Percentiles rank a stretch among this genome's conserved stretches.
Conservation (phyloP, 2,888 invertebrate species). For the Scaptomyza parva region DNA sequence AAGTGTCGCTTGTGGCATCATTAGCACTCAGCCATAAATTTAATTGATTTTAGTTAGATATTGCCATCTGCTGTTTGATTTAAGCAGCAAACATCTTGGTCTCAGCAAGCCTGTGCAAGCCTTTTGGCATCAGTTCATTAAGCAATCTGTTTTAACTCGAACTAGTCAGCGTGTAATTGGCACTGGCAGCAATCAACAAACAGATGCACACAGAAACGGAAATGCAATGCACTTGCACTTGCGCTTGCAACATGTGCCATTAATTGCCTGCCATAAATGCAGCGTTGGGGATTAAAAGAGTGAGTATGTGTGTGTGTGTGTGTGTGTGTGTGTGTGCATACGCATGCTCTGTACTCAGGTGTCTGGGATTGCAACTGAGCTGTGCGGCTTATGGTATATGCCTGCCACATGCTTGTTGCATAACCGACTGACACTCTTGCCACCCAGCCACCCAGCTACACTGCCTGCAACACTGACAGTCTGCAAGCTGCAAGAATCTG, state of each 20-base stretch:
- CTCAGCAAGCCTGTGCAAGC: not conserved
- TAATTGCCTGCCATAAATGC: conserved; percentile 63
- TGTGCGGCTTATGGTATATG: conserved; percentile 23
- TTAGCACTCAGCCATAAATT: not conserved
- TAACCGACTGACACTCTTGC: conserved; percentile 1
- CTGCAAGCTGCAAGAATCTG: conserved; percentile 31
- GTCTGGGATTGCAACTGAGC: conserved; percentile 30
- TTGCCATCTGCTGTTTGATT: not conserved
- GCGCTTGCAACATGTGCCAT: conserved; percentile 52
- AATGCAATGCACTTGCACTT: conserved; percentile 16
- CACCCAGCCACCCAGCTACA: conserved; percentile 17
- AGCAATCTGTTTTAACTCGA: conserved; percentile 47
- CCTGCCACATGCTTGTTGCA: conserved; percentile 36
- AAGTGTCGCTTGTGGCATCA: conserved; percentile 6
- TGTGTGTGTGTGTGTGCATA: not conserved
- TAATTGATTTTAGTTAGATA: not conserved
- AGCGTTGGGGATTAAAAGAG: conserved; percentile 42
- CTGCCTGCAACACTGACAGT: conserved; percentile 11
- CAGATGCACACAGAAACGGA: conserved; percentile 29
- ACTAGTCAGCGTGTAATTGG: conserved; percentile 63
- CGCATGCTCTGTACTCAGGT: conserved; percentile 28
- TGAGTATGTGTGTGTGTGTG: not conserved
- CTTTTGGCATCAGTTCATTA: conserved; percentile 4
- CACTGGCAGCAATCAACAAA: conserved; percentile 45
- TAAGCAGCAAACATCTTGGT: not conserved